These are phyloP conservation scores for Drosophila buzzatii DNA, from an alignment of 2,888 invertebrate species.

Conservation along the genomic window DNA sequence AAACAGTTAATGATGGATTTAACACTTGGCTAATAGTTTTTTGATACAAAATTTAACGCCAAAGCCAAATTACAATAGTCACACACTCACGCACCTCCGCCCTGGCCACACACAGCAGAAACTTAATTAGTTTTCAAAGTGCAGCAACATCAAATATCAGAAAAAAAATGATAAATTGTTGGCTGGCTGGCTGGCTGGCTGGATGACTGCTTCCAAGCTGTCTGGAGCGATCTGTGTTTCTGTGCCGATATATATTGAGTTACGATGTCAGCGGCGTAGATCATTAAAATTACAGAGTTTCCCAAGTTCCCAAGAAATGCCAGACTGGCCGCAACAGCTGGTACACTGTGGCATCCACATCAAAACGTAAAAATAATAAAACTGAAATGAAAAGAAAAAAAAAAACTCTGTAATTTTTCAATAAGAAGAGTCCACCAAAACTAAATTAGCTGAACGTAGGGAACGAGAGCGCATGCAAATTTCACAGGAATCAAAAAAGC, in stretches of 20 bases:
- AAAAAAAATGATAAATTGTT: slow-evolving; percentile 45
- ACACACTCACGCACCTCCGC: slow-evolving; percentile 34
- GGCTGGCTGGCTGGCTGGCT: slow-evolving; percentile 33
- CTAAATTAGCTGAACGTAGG: slow-evolving; percentile 71
- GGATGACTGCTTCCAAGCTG: slow-evolving; percentile 73
- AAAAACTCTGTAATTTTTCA: slow-evolving; percentile 75
- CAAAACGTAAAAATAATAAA: slow-evolving; percentile 16
- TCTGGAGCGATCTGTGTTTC: slow-evolving; percentile 68
- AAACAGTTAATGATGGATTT: slow-evolving; percentile 61
- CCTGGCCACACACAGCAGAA: slow-evolving; percentile 64
- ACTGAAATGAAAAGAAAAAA: slow-evolving; percentile 5
- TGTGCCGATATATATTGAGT: slow-evolving; percentile 59
- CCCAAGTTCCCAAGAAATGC: slow-evolving; percentile 55
- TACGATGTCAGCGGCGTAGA: slow-evolving; percentile 65
- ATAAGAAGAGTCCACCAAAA: slow-evolving; percentile 63
- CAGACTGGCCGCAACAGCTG: slow-evolving; percentile 38
- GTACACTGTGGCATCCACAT: slow-evolving; percentile 28
- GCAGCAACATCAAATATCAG: slow-evolving; percentile 48
- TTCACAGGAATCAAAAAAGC: slow-evolving; percentile 75
- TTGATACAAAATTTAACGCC: slow-evolving; percentile 78
- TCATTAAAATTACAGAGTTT: slow-evolving; percentile 77
- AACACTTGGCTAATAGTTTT: slow-evolving; percentile 78
- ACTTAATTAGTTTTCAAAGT: slow-evolving; percentile 77
- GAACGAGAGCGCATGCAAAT: slow-evolving; percentile 66
- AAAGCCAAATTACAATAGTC: slow-evolving; percentile 68